Evolutionary conservation across 35 echinoderm and acorn worm species (phyloP).

Genomic region (Diadema setosum): DNA sequence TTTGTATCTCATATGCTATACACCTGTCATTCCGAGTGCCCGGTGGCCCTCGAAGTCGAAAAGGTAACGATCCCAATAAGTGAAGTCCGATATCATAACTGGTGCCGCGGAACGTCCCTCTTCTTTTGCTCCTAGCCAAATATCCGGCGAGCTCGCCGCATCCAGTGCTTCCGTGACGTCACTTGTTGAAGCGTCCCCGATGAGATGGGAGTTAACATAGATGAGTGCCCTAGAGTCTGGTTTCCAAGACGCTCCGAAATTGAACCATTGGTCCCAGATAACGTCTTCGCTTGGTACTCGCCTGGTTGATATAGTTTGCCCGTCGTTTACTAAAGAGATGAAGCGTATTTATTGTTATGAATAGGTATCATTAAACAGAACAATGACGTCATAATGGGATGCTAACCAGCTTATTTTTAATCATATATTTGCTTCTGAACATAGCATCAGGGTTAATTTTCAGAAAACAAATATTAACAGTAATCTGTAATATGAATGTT

Average conservation of each 20-base stretch:
- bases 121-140: background rate
- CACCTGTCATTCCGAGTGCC: conserved; percentile 60
- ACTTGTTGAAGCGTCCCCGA: background rate
- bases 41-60: conserved; percentile 52
- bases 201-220: conserved; percentile 8
- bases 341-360: no score
- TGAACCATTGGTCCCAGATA: background rate
- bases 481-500: no score
- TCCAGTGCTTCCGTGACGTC: background rate
- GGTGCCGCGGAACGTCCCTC: background rate
- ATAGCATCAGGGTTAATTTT: no score
- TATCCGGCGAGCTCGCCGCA: background rate
- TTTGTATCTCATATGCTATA: no score
- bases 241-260: conserved; percentile 26
- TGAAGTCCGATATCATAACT: conserved; percentile 30
- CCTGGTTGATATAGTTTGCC: background rate
- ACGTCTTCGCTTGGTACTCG: background rate
- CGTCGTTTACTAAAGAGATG: conserved; percentile 4
- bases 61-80: conserved; percentile 49
- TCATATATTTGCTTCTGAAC: no score
- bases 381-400: no score
- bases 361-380: no score
- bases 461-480: no score
- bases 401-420: no score
- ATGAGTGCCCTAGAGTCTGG: background rate